phyloP scores from a whole-genome alignment of 2,888 invertebrate species.

The Hipparchia sbordonii region DNA sequence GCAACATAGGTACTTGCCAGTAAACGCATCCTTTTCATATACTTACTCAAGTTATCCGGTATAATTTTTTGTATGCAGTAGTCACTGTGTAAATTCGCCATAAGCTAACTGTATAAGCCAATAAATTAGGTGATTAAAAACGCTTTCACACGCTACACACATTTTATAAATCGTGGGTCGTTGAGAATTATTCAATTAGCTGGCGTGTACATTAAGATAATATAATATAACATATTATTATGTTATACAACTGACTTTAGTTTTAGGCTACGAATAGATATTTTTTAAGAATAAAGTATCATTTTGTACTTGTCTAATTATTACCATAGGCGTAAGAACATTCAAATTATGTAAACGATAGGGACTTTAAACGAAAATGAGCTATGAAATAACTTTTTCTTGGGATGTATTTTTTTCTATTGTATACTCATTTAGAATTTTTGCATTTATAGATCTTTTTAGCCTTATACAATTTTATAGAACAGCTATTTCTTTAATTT shows the following conservation, averaged over 20 bases:
- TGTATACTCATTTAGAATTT: conserved; percentile 76
- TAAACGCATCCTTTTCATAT: too few relatives aligned
- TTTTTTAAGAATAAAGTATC: conserved; percentile 77
- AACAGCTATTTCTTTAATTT: conserved; percentile 54
- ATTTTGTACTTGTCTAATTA: conserved; percentile 83
- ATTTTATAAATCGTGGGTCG: conserved; percentile 53
- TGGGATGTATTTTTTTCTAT: conserved; percentile 80
- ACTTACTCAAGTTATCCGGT: too few relatives aligned
- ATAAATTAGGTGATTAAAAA: conserved; percentile 20
- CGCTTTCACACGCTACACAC: conserved; percentile 41
- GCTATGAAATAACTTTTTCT: conserved; percentile 69
- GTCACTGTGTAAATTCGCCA: neutral
- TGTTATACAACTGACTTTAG: conserved; percentile 80
- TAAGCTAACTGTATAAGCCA: conserved; percentile 17
- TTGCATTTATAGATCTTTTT: conserved; percentile 82
- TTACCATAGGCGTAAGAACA: conserved; percentile 79
- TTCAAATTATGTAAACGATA: conserved; percentile 77
- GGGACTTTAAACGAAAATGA: conserved; percentile 75
- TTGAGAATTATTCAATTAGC: conserved; percentile 52
- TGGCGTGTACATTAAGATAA: conserved; percentile 60
- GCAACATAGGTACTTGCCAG: too few relatives aligned
- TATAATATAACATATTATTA: conserved; percentile 51
- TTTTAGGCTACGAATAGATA: conserved; percentile 76
- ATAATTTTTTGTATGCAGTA: neutral
- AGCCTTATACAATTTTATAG: conserved; percentile 74